Evolutionary conservation across 2,888 invertebrate genomes (phyloP).

Genomic region (Scaeva pyrastri): DNA sequence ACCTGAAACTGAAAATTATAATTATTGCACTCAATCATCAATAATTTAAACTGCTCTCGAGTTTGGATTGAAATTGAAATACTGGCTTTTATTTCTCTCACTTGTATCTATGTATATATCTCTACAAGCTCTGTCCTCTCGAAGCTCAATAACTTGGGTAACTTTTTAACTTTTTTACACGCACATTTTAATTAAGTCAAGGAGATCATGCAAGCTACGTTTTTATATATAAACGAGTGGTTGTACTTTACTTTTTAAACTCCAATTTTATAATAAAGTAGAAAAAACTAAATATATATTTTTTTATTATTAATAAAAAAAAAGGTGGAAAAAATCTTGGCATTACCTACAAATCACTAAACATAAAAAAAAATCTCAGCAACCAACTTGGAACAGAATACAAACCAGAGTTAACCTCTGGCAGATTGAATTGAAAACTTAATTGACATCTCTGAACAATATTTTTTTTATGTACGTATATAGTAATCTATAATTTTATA

Average conservation of each 20-base stretch:
- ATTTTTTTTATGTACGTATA: not conserved
- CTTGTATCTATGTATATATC: no score
- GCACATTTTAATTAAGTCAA: conserved; percentile 71
- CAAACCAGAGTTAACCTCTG: conserved; percentile 16
- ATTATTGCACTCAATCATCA: conserved; percentile 32
- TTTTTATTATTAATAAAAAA: not conserved
- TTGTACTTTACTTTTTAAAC: conserved; percentile 6
- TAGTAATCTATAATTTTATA: not conserved
- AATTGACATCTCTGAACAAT: conserved; percentile 33
- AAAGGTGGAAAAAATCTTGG: not conserved
- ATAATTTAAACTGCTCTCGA: conserved; percentile 16
- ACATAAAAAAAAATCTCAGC: conserved; percentile 11
- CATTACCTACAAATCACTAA: not conserved
- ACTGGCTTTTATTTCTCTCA: conserved; percentile 3
- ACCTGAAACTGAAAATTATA: conserved; percentile 32
- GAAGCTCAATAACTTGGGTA: conserved; percentile 4
- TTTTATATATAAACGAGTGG: not conserved
- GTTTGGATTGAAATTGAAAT: not conserved
- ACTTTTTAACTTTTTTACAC: conserved; percentile 49
- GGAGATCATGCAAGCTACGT: conserved; percentile 65
- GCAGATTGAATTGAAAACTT: conserved; percentile 16
- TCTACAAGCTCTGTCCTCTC: no score
- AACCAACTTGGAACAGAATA: not conserved
- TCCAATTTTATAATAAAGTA: not conserved
- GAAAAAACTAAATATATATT: conserved; percentile 11